Percentiles rank a stretch among this genome's conserved stretches.
These are phyloP conservation scores for Tachina lurida DNA, from an alignment of 2,888 invertebrate genomes.

Conservation along the genomic window DNA sequence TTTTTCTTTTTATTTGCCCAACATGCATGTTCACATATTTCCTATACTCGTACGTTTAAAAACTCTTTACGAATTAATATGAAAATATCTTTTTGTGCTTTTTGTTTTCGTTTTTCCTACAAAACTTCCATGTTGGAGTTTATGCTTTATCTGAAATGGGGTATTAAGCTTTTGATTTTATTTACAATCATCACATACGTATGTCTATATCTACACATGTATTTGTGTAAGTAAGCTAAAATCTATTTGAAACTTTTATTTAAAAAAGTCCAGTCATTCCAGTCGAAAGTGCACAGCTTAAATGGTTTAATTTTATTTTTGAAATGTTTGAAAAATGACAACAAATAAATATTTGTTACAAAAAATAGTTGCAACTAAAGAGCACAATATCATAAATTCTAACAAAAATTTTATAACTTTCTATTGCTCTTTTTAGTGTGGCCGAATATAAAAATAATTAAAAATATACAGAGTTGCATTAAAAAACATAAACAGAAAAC, in stretches of 20 bases:
- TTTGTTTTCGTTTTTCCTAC: not conserved
- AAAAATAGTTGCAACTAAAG: constrained; percentile 29
- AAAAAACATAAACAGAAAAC: not conserved
- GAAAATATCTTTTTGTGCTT: not conserved
- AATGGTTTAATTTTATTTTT: not conserved
- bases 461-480: not conserved
- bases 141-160: not conserved
- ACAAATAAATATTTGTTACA: constrained; percentile 28
- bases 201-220: too few relatives aligned
- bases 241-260: constrained; percentile 18
- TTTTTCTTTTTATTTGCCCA: too few relatives aligned
- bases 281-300: constrained; percentile 37
- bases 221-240: not conserved
- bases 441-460: constrained; percentile 9
- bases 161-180: constrained; percentile 2
- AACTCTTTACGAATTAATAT: too few relatives aligned
- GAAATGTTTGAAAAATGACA: constrained; percentile 3
- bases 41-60: too few relatives aligned
- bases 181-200: not conserved
- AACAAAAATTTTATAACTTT: constrained; percentile 36
- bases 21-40: too few relatives aligned
- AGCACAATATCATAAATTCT: constrained; percentile 18
- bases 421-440: constrained; percentile 14
- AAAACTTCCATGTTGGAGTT: not conserved
- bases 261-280: constrained; percentile 38